Conservation (phyloP, 2,888 invertebrate species). For the Spatulosminthurus flaviceps region DNA sequence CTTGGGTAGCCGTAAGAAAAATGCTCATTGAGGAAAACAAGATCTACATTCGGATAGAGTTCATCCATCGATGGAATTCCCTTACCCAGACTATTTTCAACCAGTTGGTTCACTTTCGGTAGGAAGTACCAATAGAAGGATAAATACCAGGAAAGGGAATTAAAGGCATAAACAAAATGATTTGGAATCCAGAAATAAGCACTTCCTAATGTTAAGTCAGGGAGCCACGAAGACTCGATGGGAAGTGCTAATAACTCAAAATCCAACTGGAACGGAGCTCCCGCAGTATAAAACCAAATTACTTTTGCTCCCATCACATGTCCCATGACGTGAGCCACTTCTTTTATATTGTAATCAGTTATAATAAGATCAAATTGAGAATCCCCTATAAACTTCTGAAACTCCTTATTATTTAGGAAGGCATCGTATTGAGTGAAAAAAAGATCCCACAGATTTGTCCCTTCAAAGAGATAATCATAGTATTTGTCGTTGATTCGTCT, state of each 20-base stretch:
- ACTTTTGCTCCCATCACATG: neutral
- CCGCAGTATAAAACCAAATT: neutral
- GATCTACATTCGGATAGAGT: constrained; percentile 46
- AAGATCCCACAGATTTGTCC: too few species aligned
- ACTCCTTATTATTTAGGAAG: neutral
- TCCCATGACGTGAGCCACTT: neutral
- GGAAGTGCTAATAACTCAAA: constrained; percentile 47
- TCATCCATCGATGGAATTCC: constrained; percentile 46
- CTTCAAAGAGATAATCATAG: too few species aligned
- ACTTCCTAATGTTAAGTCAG: constrained; percentile 45
- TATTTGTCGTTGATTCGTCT: neutral
- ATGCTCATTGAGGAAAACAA: constrained; percentile 55
- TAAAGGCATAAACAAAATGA: constrained; percentile 49
- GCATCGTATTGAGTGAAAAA: neutral
- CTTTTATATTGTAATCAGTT: neutral
- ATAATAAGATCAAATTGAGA: neutral
- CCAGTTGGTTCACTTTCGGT: constrained; percentile 49
- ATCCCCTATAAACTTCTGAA: neutral
- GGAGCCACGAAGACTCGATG: constrained; percentile 48
- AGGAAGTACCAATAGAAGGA: constrained; percentile 47
- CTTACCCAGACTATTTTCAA: constrained; percentile 45
- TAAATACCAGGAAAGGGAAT: constrained; percentile 47
- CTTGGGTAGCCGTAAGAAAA: constrained; percentile 56
- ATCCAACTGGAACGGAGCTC: neutral
- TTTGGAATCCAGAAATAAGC: constrained; percentile 41